These are phyloP conservation scores for Sturmia bella DNA, from an alignment of 2,888 invertebrate species.

Conservation along the genomic window DNA sequence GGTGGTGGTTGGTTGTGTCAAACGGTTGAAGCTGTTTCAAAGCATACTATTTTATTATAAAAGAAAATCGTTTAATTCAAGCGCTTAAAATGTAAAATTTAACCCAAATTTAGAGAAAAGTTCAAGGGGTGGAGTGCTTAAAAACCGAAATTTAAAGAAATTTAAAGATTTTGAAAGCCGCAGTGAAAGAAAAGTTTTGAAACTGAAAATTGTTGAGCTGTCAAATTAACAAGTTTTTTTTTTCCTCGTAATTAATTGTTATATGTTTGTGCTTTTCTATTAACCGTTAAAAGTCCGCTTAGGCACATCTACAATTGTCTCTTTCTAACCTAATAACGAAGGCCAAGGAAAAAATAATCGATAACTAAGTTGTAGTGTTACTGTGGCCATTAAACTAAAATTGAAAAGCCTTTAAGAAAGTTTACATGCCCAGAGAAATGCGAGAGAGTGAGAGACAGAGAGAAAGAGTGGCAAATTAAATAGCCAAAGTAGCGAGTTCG, in stretches of 20 bases:
- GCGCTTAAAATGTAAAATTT: conserved; percentile 41
- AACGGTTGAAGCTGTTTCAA: not conserved
- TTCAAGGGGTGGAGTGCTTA: conserved; percentile 9
- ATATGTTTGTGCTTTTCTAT: conserved; percentile 52
- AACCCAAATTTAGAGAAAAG: not conserved
- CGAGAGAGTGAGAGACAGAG: not conserved
- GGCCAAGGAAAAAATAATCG: conserved; percentile 70
- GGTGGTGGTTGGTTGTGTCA: conserved; percentile 61
- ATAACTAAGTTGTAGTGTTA: conserved; percentile 67
- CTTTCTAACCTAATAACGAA: conserved; percentile 53
- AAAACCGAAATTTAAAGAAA: not conserved
- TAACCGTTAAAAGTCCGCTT: conserved; percentile 29
- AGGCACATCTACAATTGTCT: conserved; percentile 24
- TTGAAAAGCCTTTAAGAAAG: not conserved
- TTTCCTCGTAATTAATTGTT: conserved; percentile 9
- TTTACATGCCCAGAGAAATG: conserved; percentile 5
- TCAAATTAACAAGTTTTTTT: conserved; percentile 42
- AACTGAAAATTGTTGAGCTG: conserved; percentile 34
- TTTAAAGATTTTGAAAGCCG: not conserved
- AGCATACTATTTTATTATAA: conserved; percentile 3
- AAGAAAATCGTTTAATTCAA: conserved; percentile 18
- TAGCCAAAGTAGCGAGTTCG: conserved; percentile 35
- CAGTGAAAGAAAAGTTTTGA: not conserved
- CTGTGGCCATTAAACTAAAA: conserved; percentile 33
- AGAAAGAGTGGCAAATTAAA: not conserved